Evolutionary conservation across 2,113 vertebrate species (phyloP).

Genomic region (Willisornis vidua): DNA sequence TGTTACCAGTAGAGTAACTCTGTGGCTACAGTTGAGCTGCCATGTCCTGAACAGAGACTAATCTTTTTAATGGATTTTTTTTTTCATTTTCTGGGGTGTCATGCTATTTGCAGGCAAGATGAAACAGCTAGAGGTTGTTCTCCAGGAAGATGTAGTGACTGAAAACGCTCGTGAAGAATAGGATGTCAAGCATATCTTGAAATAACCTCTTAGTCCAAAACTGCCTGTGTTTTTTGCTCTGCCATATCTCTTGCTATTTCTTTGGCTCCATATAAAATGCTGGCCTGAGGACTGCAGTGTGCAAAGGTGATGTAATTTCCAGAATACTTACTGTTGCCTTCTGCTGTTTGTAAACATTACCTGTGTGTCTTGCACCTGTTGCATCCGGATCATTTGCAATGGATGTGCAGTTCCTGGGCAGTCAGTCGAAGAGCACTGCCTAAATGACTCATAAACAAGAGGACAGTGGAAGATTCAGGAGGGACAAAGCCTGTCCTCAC

Average conservation of each 20-base stretch:
- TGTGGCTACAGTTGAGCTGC: not conserved
- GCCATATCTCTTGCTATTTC: not conserved
- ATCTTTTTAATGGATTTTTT: not conserved
- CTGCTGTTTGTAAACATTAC: not conserved
- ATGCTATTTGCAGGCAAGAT: not conserved
- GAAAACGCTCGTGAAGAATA: not conserved
- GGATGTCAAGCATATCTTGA: not conserved
- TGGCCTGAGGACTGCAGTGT: not conserved
- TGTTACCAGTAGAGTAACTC: not conserved
- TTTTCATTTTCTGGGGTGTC: not conserved
- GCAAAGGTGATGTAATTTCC: not conserved
- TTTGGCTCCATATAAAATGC: not conserved
- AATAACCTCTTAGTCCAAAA: not conserved
- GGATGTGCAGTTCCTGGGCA: not conserved
- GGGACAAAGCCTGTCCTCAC: not conserved
- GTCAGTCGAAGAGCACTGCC: fast-evolving
- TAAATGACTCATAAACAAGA: not conserved
- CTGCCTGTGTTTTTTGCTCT: not conserved
- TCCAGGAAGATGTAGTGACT: not conserved
- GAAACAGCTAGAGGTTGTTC: not conserved
- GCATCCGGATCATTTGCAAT: not conserved
- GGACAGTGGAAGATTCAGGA: not conserved
- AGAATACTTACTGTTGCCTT: not conserved
- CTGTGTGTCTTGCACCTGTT: not conserved
- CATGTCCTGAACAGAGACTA: not conserved